A percentile compares a stretch with the other conserved stretches of the same genome.
phyloP scores from a whole-genome alignment of 2,113 vertebrate species.

The Charina bottae region DNA sequence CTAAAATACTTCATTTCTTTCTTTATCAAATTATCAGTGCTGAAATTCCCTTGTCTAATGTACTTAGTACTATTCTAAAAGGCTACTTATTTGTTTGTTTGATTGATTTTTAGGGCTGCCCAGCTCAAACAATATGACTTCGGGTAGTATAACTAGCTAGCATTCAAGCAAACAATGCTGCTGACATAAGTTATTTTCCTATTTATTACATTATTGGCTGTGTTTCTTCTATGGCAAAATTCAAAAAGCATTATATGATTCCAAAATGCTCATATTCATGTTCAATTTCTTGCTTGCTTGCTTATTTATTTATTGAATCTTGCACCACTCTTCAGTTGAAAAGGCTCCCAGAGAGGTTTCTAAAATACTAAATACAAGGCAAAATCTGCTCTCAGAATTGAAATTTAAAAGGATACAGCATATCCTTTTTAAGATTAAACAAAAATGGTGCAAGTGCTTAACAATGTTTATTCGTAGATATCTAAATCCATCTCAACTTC shows the following conservation, averaged over 20 bases:
- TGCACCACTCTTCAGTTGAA: not conserved
- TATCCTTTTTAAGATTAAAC: not conserved
- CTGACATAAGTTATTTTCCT: not conserved
- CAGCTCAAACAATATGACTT: not conserved
- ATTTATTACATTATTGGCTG: not conserved
- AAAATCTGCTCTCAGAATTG: not conserved
- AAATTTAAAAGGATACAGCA: not conserved
- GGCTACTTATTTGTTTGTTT: not conserved
- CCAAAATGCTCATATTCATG: not conserved
- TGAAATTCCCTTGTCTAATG: not conserved
- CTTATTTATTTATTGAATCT: not conserved
- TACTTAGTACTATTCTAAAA: slow-evolving; percentile 7
- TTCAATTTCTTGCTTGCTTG: not conserved
- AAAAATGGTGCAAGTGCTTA: not conserved
- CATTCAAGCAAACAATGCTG: not conserved
- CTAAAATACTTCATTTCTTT: not conserved
- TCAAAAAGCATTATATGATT: not conserved
- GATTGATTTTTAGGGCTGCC: not conserved
- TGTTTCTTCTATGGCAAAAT: not conserved
- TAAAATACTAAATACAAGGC: not conserved
- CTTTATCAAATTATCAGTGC: not conserved
- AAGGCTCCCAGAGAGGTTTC: not conserved
- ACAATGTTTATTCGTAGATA: not conserved
- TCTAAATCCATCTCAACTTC: not conserved
- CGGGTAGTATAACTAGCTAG: not conserved